A percentile compares a stretch with the other conserved stretches of the same genome.
These are phyloP conservation scores for Rallus limicola DNA, from an alignment of 2,113 vertebrate genomes.

Conservation along the genomic window DNA sequence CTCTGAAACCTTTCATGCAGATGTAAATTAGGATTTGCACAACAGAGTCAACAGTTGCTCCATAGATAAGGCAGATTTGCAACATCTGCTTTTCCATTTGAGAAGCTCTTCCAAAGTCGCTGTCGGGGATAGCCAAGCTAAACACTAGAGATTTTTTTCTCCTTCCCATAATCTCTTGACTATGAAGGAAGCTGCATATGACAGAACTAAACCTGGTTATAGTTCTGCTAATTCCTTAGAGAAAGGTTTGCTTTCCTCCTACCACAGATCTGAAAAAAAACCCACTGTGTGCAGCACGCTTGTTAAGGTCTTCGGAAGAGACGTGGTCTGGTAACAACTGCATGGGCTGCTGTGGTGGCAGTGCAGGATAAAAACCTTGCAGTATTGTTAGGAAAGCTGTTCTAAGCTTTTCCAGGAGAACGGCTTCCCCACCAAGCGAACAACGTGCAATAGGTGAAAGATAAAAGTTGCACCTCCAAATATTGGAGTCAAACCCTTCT, in stretches of 20 bases:
- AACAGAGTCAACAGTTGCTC: conserved; percentile 70
- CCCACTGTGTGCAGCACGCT: background rate
- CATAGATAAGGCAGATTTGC: conserved; percentile 64
- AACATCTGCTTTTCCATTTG: conserved; percentile 72
- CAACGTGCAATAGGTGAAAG: background rate
- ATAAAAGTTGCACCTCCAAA: background rate
- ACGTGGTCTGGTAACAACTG: background rate
- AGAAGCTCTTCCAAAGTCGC: conserved; percentile 42
- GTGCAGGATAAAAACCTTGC: background rate
- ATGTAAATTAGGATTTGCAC: conserved; percentile 73
- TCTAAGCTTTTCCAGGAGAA: background rate
- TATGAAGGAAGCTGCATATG: conserved; percentile 20
- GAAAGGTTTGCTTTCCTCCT: background rate
- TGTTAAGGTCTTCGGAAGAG: background rate
- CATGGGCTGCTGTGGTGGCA: background rate
- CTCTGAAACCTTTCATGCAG: conserved; percentile 69
- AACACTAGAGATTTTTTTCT: conserved; percentile 5
- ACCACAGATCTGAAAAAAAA: background rate
- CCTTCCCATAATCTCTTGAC: conserved; percentile 18
- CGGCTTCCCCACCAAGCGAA: background rate
- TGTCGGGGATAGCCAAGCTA: conserved; percentile 1
- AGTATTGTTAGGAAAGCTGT: background rate
- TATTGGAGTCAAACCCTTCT: background rate
- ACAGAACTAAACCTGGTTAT: conserved; percentile 39
- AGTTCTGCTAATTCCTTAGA: background rate